phyloP scores from a whole-genome alignment of 2,797 vertebrate genomes.

The Macropodus opercularis region DNA sequence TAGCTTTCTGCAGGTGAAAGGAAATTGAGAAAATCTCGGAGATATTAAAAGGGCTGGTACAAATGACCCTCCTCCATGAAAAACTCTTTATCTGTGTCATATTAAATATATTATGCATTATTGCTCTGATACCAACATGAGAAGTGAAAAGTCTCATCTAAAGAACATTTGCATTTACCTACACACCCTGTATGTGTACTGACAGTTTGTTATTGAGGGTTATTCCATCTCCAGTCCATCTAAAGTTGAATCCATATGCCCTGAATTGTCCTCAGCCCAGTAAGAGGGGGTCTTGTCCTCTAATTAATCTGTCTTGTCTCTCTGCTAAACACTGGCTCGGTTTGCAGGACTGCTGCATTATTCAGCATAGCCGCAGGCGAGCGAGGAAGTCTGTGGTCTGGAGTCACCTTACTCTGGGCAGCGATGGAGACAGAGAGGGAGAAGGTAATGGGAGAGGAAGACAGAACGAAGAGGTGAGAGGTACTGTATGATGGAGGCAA shows the following conservation, averaged over 20 bases:
- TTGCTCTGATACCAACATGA: conserved; percentile 15
- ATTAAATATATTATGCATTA: conserved; percentile 34
- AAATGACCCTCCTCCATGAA: conserved; percentile 37
- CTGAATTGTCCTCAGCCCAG: conserved; percentile 33
- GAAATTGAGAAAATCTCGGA: conserved; percentile 51
- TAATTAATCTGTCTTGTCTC: conserved; percentile 81
- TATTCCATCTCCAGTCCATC: conserved; percentile 28
- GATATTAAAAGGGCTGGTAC: conserved; percentile 35
- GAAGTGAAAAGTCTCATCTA: conserved; percentile 27
- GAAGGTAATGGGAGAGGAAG: conserved; percentile 43
- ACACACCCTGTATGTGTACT: background rate
- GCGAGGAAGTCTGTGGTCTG: conserved; percentile 75
- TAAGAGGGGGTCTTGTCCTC: conserved; percentile 70
- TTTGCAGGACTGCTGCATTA: conserved; percentile 80
- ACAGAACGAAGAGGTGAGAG: conserved; percentile 3
- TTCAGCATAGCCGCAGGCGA: conserved; percentile 70
- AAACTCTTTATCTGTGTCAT: conserved; percentile 37
- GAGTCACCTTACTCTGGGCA: conserved; percentile 67
- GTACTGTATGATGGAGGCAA: conserved; percentile 32
- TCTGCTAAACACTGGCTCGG: conserved; percentile 76
- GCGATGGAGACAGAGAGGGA: conserved; percentile 46
- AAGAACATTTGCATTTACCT: conserved; percentile 20
- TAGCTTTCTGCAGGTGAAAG: conserved; percentile 57
- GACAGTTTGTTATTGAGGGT: conserved; percentile 37
- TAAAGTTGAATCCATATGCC: conserved; percentile 16